Evolutionary conservation across 2,888 invertebrate species (phyloP).

Genomic region (Andrena bicolor): DNA sequence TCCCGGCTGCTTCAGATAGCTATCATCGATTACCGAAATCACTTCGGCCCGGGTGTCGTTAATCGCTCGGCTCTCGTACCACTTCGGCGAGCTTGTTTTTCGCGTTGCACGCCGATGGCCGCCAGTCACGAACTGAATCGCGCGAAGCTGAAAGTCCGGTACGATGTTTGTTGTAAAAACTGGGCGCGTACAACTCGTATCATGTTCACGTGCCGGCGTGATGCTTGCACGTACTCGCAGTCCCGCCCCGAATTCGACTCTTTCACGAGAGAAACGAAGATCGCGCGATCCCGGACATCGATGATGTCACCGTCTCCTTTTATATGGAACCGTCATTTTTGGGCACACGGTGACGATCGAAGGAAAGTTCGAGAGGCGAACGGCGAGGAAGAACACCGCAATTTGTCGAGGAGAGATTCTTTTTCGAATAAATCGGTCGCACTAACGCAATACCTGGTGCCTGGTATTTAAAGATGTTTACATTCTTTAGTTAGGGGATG

Average conservation of each 20-base stretch:
- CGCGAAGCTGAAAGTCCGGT: constrained; percentile 41
- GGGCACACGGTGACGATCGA: not conserved
- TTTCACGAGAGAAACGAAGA: not conserved
- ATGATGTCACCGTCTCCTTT: not conserved
- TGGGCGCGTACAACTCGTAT: not conserved
- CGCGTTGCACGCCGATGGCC: constrained; percentile 6
- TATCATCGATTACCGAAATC: not conserved
- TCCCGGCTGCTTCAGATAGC: not conserved
- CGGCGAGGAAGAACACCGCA: too few relatives aligned
- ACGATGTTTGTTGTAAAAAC: not conserved
- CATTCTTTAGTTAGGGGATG: too few relatives aligned
- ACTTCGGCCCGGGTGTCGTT: not conserved
- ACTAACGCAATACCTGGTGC: too few relatives aligned
- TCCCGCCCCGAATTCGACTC: not conserved
- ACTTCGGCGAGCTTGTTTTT: not conserved
- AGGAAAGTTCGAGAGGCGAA: not conserved
- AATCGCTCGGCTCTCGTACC: constrained; percentile 1
- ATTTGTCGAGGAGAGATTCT: too few relatives aligned
- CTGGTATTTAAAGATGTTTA: too few relatives aligned
- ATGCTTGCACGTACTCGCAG: not conserved
- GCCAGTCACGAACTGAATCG: constrained; percentile 20
- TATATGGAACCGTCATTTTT: not conserved
- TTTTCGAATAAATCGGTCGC: too few relatives aligned
- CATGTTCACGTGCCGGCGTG: constrained; percentile 22
- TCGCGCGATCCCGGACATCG: constrained; percentile 21